These are phyloP conservation scores for Daphoenositta chrysoptera DNA, from an alignment of 2,113 vertebrate genomes.

Conservation along the genomic window DNA sequence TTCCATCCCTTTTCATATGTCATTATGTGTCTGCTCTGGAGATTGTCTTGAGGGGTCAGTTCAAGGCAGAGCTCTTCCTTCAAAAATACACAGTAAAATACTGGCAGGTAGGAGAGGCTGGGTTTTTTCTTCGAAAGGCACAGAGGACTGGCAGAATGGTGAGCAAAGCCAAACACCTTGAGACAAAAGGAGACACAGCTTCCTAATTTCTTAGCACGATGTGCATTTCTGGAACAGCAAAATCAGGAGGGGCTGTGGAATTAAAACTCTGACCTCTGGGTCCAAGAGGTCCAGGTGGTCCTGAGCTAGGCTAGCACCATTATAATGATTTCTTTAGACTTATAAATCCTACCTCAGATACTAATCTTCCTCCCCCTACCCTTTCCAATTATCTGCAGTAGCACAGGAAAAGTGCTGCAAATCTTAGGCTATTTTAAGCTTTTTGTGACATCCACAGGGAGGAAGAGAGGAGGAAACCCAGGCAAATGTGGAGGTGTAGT, in stretches of 20 bases:
- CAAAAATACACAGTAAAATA: background rate
- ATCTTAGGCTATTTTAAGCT: background rate
- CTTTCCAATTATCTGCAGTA: background rate
- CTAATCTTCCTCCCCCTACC: background rate
- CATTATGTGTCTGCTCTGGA: background rate
- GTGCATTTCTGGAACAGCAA: background rate
- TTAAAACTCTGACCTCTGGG: background rate
- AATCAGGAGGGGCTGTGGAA: background rate
- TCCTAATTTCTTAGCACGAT: background rate
- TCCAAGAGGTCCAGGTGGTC: background rate
- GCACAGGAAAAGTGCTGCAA: background rate
- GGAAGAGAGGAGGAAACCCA: background rate
- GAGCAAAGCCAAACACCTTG: background rate
- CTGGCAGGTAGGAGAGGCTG: background rate
- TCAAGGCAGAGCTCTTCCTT: background rate
- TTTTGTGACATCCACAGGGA: background rate
- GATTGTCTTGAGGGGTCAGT: background rate
- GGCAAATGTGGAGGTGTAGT: background rate
- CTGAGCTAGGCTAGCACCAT: background rate
- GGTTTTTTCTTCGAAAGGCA: background rate
- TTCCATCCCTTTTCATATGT: background rate
- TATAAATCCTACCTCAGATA: background rate
- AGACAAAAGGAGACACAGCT: background rate
- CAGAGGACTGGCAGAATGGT: background rate
- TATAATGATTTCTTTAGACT: background rate